phyloP scores from a whole-genome alignment of 2,888 invertebrate genomes.

The Ectropis crepuscularia region DNA sequence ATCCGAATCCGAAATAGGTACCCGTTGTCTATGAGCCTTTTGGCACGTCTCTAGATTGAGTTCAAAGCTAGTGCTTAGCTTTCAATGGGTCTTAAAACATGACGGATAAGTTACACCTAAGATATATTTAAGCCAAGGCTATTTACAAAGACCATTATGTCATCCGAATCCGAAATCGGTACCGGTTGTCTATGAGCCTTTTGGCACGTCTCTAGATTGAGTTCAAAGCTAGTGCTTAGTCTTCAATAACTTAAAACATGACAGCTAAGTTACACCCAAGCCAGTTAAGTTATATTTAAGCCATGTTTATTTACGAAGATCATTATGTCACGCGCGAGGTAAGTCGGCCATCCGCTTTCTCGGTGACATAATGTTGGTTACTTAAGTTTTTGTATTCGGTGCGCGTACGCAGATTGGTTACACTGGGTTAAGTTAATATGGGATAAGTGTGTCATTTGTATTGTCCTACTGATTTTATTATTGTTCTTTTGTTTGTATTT shows the following conservation, averaged over 20 bases:
- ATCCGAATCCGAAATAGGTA: too few relatives aligned
- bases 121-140: too few relatives aligned
- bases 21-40: too few relatives aligned
- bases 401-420: conserved; percentile 13
- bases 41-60: too few relatives aligned
- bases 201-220: too few relatives aligned
- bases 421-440: conserved; percentile 19
- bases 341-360: conserved; percentile 16
- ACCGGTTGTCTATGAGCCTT: too few relatives aligned
- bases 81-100: too few relatives aligned
- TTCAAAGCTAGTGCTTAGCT: too few relatives aligned
- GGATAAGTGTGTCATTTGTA: conserved; percentile 14
- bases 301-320: conserved; percentile 17
- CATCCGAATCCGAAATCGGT: too few relatives aligned
- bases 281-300: conserved; percentile 3
- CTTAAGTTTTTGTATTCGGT: conserved; percentile 15
- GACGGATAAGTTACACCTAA: too few relatives aligned
- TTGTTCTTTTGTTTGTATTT: conserved; percentile 3
- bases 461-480: conserved; percentile 10
- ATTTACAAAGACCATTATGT: too few relatives aligned
- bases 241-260: background rate
- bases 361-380: conserved; percentile 15
- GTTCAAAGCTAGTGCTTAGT: too few relatives aligned
- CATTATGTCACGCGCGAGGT: conserved; percentile 18
- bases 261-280: background rate